Evolutionary conservation across 2,113 vertebrate species (phyloP).

Genomic region (Trematocara stigmaticum): DNA sequence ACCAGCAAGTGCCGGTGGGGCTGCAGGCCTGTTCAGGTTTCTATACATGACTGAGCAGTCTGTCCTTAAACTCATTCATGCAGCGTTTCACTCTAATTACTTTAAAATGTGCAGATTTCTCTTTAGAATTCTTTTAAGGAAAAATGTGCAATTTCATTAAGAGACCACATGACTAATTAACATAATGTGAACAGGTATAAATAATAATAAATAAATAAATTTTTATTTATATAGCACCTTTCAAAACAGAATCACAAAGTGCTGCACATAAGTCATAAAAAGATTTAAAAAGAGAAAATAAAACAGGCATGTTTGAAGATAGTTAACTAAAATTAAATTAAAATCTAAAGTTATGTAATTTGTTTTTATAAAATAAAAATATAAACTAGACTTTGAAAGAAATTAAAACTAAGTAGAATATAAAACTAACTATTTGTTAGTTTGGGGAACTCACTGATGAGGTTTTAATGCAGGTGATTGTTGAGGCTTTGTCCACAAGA

Average conservation of each 20-base stretch:
- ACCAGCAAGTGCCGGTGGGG: not conserved
- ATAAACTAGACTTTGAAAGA: not conserved
- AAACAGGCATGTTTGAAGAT: not conserved
- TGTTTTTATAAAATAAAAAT: not conserved
- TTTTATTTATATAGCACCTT: too few relatives aligned
- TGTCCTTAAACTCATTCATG: not conserved
- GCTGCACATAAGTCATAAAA: too few relatives aligned
- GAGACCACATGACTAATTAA: not conserved
- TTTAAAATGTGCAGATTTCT: not conserved
- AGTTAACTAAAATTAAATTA: not conserved
- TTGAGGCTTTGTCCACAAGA: not conserved
- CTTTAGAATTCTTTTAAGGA: not conserved
- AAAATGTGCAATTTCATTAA: not conserved
- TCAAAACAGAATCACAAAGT: too few relatives aligned
- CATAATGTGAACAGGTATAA: not conserved
- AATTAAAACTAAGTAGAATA: not conserved
- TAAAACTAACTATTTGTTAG: not conserved
- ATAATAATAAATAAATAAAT: too few relatives aligned
- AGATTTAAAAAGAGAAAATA: too few relatives aligned
- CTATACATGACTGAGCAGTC: not conserved
- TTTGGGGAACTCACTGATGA: not conserved
- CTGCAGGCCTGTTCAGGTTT: conserved; percentile 13
- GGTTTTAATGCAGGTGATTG: not conserved
- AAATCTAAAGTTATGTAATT: not conserved
- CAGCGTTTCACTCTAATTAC: not conserved